Conservation (phyloP, 2,888 invertebrate genomes). For the Tenthredo mesomela region DNA sequence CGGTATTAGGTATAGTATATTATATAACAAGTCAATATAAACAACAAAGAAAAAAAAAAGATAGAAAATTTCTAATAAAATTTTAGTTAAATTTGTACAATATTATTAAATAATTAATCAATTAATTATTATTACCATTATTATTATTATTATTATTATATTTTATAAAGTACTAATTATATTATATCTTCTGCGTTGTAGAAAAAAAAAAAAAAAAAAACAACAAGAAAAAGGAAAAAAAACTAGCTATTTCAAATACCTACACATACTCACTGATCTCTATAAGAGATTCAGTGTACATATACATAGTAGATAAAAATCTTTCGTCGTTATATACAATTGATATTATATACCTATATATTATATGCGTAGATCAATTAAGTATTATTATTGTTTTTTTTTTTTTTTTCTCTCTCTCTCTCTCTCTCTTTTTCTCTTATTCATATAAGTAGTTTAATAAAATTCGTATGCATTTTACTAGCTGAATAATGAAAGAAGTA, state of each 20-base stretch:
- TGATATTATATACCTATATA: background rate
- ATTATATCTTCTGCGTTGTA: background rate
- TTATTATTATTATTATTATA: background rate
- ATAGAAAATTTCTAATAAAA: background rate
- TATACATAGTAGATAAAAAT: background rate
- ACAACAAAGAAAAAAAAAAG: background rate
- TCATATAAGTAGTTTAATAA: too few species aligned
- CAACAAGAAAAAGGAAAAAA: too few species aligned
- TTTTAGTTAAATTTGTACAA: slow-evolving; percentile 14
- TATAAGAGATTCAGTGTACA: too few species aligned
- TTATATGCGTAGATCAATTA: background rate
- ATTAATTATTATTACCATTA: background rate
- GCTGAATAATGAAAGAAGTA: too few species aligned
- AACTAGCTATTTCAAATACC: background rate
- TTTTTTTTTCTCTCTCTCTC: background rate
- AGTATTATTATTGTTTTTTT: background rate
- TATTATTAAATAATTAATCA: background rate
- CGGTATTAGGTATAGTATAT: background rate
- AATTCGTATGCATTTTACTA: too few species aligned
- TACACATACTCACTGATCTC: background rate
- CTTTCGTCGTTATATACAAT: background rate
- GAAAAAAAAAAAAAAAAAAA: too few species aligned
- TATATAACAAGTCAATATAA: background rate
- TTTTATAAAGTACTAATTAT: background rate
- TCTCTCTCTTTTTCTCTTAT: background rate